A percentile compares a stretch with the other conserved stretches of the same genome.
phyloP scores from a whole-genome alignment of 2,113 vertebrate species.

The Percopsis transmontana region DNA sequence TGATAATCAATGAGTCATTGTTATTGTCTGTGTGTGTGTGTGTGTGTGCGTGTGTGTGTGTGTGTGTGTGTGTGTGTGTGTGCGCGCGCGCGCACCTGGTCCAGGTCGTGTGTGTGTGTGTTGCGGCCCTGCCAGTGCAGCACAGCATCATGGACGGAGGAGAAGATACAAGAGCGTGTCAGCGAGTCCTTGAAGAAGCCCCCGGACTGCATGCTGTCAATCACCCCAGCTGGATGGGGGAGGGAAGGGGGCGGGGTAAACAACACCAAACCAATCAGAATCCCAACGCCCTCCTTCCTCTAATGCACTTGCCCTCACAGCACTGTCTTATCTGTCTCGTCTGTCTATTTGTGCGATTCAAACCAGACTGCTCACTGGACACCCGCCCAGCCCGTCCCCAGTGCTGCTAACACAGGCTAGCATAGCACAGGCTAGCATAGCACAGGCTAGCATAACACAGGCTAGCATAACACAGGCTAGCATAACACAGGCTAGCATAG shows the following conservation, averaged over 20 bases:
- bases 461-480: too few species aligned
- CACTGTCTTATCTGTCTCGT: too few species aligned
- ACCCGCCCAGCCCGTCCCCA: too few species aligned
- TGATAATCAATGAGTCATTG: background rate
- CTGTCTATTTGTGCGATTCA: too few species aligned
- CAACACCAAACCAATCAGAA: background rate
- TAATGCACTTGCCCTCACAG: too few species aligned
- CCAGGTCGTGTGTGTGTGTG: background rate
- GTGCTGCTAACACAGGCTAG: too few species aligned
- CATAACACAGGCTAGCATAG: too few species aligned
- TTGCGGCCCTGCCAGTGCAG: constrained; percentile 57
- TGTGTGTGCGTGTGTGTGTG: constrained; percentile 1
- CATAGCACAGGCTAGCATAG: too few species aligned
- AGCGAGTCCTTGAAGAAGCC: constrained; percentile 85
- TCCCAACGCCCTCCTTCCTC: too few species aligned
- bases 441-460: too few species aligned
- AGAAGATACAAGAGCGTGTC: constrained; percentile 86
- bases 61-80: background rate
- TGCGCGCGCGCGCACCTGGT: background rate
- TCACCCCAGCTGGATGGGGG: constrained; percentile 69
- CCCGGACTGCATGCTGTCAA: constrained; percentile 82
- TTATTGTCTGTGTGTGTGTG: background rate
- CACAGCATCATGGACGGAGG: constrained; percentile 83
- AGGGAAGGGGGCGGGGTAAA: background rate
- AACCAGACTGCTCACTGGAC: too few species aligned